phyloP scores from a whole-genome alignment of 1,140 invertebrate genomes.

The Leptopilina clavipes region DNA sequence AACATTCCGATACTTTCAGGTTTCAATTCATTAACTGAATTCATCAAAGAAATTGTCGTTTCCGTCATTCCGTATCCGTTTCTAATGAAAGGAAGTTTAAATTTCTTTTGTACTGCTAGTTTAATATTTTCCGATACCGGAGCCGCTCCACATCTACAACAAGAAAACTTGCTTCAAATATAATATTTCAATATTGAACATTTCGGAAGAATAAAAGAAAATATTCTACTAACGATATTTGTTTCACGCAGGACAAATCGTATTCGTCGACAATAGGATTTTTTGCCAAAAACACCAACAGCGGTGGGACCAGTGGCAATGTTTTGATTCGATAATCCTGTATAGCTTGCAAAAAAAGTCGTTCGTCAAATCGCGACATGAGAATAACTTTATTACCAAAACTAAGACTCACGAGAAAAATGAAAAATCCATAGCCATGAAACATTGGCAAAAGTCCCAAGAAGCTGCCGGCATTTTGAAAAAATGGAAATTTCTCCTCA shows the following conservation, averaged over 20 bases:
- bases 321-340: conserved; percentile 76
- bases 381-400: conserved; percentile 69
- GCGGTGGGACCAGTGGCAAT: conserved; percentile 76
- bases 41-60: background rate
- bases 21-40: background rate
- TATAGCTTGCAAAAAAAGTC: conserved; percentile 77
- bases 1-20: background rate
- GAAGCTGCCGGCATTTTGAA: background rate
- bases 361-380: conserved; percentile 78
- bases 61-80: background rate
- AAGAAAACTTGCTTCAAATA: too few species aligned
- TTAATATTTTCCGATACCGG: background rate
- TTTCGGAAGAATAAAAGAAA: too few species aligned
- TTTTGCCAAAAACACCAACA: conserved; percentile 77
- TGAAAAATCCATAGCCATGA: conserved; percentile 70
- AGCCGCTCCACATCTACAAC: background rate
- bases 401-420: conserved; percentile 55
- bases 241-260: conserved; percentile 71
- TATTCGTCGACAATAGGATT: conserved; percentile 70
- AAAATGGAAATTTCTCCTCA: background rate
- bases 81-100: conserved; percentile 7
- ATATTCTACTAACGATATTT: conserved; percentile 60
- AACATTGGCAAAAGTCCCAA: conserved; percentile 66
- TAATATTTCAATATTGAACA: too few species aligned
- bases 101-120: conserved; percentile 5